Base-by-base conservation (phyloP, 2,113 vertebrate species). In the Megaceryle maxima region DNA sequence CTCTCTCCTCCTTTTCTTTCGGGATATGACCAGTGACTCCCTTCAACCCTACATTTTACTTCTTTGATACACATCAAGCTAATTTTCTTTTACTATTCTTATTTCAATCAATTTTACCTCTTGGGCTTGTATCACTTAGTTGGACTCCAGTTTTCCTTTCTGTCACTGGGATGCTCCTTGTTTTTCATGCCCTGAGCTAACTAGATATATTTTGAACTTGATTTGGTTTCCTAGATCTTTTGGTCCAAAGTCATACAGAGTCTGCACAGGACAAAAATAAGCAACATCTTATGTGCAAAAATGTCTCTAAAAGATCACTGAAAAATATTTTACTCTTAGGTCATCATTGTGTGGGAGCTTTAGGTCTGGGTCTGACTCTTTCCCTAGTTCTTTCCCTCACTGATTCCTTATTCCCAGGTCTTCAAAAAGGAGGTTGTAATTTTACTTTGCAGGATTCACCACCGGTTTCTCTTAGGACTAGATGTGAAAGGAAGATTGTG, bases 381-480 rank as follows among this genome's bases (percentile, higher is more conserved):
- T 31, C 12, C 5, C 3, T 4, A 4, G 10, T 48, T 29, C 12
- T 70, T 51, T 5, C 4, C 6, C 31, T 18, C 5, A 3, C 21
- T 57, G 12, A 76, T 6, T 5, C 11, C 29, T 59, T 51, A 39
- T 73, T 77, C 8, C 2, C 28, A 55, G 16, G 6, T 70, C 41
- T 87, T 88, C 31, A 53, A 8, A 83, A 44, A 70, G 4, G 6
- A 66, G 24, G 5, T 8, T 67, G 28, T 7, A 15, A 25, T 70
- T 74, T 83, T 82, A 16, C 84, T 79, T 75, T 53, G 25, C 41
- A 68, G 43, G 16, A 20, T 78, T 87, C 13, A 39, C 10, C 24
- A 60, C 46, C 59, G 43, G 5, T 56, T 80, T 81, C n/a, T 35
- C 16, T 94, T 20, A 62, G 72, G 56, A 35, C n/a, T 88, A 41